phyloP scores from a whole-genome alignment of 2,113 vertebrate genomes.

The Ophthalmolycus amberensis region DNA sequence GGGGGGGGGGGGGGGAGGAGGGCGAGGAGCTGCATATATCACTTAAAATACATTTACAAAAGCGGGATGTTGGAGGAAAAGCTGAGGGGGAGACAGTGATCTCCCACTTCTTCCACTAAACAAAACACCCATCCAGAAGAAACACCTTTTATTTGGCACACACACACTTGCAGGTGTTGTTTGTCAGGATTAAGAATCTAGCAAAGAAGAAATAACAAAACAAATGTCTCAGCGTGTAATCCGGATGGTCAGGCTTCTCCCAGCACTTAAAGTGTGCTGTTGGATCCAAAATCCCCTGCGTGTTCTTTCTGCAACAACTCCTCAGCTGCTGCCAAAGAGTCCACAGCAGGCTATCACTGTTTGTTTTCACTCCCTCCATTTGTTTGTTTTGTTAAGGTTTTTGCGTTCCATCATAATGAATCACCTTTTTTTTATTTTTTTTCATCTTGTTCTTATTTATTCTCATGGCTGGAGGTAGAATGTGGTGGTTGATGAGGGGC shows the following conservation, averaged over 20 bases:
- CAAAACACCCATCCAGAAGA: slow-evolving; percentile 10
- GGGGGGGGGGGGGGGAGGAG: slow-evolving; percentile 38
- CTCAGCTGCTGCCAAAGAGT: slow-evolving; percentile 60
- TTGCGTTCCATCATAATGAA: slow-evolving; percentile 83
- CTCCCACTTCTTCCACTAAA: slow-evolving; percentile 21
- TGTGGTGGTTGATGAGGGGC: slow-evolving; percentile 83
- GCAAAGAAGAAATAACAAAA: slow-evolving; percentile 19
- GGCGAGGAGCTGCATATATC: slow-evolving; percentile 55
- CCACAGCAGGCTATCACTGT: slow-evolving; percentile 66
- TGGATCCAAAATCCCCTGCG: slow-evolving; percentile 28
- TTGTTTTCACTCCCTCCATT: slow-evolving; percentile 75
- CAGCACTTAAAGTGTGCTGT: slow-evolving; percentile 14
- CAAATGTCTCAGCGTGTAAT: slow-evolving; percentile 18
- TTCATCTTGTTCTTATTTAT: slow-evolving; percentile 84
- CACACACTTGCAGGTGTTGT: neutral
- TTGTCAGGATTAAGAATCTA: slow-evolving; percentile 4
- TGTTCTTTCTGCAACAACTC: slow-evolving; percentile 51
- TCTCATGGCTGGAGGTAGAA: slow-evolving; percentile 81
- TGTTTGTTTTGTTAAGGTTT: slow-evolving; percentile 83
- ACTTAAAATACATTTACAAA: slow-evolving; percentile 61
- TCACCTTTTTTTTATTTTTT: slow-evolving; percentile 78
- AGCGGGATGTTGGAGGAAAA: slow-evolving; percentile 37
- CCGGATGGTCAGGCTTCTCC: slow-evolving; percentile 13
- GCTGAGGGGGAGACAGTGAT: slow-evolving; percentile 30
- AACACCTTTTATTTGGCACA: slow-evolving; percentile 12